Base-by-base conservation (phyloP, 1,140 invertebrate genomes). In the Drosophila teissieri region DNA sequence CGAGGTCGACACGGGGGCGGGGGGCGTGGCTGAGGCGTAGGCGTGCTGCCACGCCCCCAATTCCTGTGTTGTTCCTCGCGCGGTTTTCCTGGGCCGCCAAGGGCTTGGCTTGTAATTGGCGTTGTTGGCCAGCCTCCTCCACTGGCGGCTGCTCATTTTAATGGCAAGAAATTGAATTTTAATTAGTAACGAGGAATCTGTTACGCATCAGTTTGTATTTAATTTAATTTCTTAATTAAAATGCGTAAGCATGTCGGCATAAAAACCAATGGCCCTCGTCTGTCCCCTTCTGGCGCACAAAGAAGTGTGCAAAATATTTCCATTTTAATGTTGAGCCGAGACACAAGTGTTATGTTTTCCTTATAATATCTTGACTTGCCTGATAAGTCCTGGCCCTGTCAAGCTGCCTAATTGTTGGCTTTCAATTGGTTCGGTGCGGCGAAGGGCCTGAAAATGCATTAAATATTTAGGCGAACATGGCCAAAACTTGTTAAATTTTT, bases 161-260 rank as follows among this genome's bases (percentile, higher is more conserved):
- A 89, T 89, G 85, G 84, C 84, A 89, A 89, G 84, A 89, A 89
- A 89, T 89, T 89, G 84, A 89, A 89, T 89, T 89, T 89, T 89
- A 89, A 89, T 89, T 89, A 89, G 84, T 90, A 89, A 89, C 85
- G 77, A 84, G 84, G 84, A 89, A 89, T 89, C 84, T 89, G 84
- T 89, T 89, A 89, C 85, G 84, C 84, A 89, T 89, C 84, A 89
- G 84, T 90, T 89, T 90, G 84, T 84, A 84, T 89, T 80, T 90
- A 89, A 89, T 89, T 89, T 89, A 89, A 89, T 89, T 89, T 90
- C 84, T 89, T 89, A 90, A 89, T 89, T 89, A 89, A 90, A 89
- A 89, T 89, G 84, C 84, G 85, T 57, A 62, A 63, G 73, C 84
- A 89, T 89, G 84, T 84, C 80, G 54, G 83, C 79, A 83, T 86